Conservation (phyloP, 2,113 vertebrate species). For the Nycticryphes semicollaris region DNA sequence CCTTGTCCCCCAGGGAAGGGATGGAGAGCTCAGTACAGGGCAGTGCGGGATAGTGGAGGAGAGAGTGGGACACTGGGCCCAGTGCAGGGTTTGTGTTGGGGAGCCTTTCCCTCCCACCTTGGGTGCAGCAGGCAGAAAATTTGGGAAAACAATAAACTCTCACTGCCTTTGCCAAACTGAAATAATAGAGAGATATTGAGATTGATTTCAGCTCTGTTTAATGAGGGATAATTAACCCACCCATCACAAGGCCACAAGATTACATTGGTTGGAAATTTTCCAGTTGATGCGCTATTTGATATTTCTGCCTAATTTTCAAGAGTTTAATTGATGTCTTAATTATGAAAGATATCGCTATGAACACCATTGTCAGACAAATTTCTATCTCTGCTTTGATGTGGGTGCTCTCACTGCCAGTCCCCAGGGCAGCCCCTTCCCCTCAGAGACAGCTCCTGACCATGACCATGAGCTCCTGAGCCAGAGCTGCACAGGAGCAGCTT, state of each 20-base stretch:
- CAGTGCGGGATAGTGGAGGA: neutral
- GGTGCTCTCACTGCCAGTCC: neutral
- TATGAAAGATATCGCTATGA: neutral
- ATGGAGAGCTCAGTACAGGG: neutral
- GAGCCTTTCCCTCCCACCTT: neutral
- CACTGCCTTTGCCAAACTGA: neutral
- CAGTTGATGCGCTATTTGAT: neutral
- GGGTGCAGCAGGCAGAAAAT: neutral
- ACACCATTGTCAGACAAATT: neutral
- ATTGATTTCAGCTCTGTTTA: neutral
- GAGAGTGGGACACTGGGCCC: neutral
- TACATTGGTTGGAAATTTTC: neutral
- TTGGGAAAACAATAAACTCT: neutral
- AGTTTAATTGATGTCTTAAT: slow-evolving; percentile 6
- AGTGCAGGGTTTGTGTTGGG: accelerated
- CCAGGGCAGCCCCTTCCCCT: neutral
- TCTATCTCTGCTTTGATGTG: neutral
- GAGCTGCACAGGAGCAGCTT: neutral
- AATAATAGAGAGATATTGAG: neutral
- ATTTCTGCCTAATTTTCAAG: neutral
- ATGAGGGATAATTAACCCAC: slow-evolving; percentile 5
- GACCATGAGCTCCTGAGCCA: neutral
- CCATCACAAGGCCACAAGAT: neutral
- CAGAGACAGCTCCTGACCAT: neutral
- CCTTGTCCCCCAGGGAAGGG: neutral